Base-by-base conservation (phyloP, 2,797 vertebrate genomes). In the Champsocephalus gunnari region DNA sequence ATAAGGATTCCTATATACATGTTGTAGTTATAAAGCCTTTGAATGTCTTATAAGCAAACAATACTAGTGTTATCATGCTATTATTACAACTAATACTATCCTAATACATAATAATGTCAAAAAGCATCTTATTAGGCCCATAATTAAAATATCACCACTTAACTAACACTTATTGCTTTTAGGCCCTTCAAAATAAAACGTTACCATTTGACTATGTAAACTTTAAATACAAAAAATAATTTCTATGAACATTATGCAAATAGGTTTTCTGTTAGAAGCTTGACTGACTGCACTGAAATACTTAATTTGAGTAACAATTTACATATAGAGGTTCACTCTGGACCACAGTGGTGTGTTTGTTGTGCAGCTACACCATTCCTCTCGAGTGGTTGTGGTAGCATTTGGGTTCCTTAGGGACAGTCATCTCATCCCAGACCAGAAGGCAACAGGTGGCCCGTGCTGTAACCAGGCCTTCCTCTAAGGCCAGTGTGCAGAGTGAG, bases 361-460 rank as follows among this genome's bases (percentile, higher is more conserved):
- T 82, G 56, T 19, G 19, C 19, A 62, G 79, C 63, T 72, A 60
- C 61, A 58, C 43, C 48, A 12, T 59, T 77, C 75, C 74, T 75
- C 47, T 75, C 67, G 44, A 63, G 65, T 59, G 71, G 54, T 61
- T 75, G 54, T 73, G 80, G 72, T 68, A 64, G 51, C 54, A 69
- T 45, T 28, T 16, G 55, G 65, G 66, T 67, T 70, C 79, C 43
- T 71, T 32, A 74, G 80, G 82, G 90, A 80, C 77, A 59, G 62
- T 83, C 85, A 62, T 89, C 84, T 81, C 55, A 72, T 71, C 83
- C 80, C 68, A 88, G 73, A 84, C 80, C 68, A 88, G 66, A 86
- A 47, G 73, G 77, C 66, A 94, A 93, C 94, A 94, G 94, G 93
- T 95, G 93, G 82, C 70, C 82, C 75, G 86, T 89, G 77, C 74